Percentiles rank a stretch among this genome's conserved stretches.
These are phyloP conservation scores for Garra rufa DNA, from an alignment of 2,113 vertebrate species.

Conservation along the genomic window DNA sequence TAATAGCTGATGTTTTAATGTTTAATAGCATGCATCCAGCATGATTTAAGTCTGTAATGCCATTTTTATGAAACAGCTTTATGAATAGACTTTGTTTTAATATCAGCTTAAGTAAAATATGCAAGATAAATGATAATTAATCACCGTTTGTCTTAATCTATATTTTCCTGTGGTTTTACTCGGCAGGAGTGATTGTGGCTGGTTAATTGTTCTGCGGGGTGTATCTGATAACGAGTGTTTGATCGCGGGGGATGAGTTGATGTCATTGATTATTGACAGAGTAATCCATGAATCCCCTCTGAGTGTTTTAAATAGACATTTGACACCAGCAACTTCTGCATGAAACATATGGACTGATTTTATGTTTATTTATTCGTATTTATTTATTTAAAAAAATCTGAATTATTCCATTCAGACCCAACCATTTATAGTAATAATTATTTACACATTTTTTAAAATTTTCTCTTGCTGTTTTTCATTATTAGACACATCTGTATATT, in stretches of 20 bases:
- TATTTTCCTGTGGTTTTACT: background rate
- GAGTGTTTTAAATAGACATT: conserved; percentile 10
- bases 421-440: background rate
- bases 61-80: background rate
- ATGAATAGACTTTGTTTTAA: background rate
- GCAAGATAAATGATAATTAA: background rate
- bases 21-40: background rate
- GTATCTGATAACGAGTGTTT: background rate
- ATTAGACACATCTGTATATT: background rate
- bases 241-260: background rate
- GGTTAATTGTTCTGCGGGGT: background rate
- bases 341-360: background rate
- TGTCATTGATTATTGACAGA: conserved; percentile 5
- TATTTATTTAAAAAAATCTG: background rate
- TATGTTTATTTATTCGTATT: background rate
- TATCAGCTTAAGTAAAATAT: background rate
- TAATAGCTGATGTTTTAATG: background rate
- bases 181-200: background rate
- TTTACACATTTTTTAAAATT: background rate
- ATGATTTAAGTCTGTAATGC: background rate
- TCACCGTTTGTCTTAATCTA: background rate
- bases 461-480: background rate
- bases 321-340: background rate
- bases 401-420: background rate
- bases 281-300: background rate